phyloP scores from a whole-genome alignment of 2,113 vertebrate species.

The Sceloporus tristichus region DNA sequence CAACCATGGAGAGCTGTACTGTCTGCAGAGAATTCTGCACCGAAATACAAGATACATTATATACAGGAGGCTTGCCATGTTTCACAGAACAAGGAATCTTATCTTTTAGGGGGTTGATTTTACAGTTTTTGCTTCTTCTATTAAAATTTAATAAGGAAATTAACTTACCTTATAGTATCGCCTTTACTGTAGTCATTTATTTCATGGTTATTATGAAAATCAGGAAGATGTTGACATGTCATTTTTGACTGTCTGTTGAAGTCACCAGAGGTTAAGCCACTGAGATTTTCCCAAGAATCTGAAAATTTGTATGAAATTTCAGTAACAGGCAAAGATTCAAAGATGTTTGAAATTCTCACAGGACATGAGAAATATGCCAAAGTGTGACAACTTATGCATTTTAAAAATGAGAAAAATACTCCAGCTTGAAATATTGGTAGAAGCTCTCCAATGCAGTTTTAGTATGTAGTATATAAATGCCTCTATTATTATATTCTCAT shows the following conservation, averaged over 20 bases:
- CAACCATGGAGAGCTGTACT: not conserved
- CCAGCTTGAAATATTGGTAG: not conserved
- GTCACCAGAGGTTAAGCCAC: conserved; percentile 27
- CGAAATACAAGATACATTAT: not conserved
- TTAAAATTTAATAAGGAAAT: not conserved
- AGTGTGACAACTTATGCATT: not conserved
- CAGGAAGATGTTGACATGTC: not conserved
- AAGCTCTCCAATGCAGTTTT: conserved; percentile 7
- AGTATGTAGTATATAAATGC: not conserved
- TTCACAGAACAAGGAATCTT: not conserved
- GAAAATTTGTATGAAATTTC: conserved; percentile 48
- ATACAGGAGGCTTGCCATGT: not conserved
- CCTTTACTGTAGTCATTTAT: not conserved
- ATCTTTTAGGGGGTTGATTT: not conserved
- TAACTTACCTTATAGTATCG: conserved; percentile 51
- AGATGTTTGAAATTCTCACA: not conserved
- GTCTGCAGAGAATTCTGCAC: not conserved
- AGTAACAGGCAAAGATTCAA: conserved; percentile 26
- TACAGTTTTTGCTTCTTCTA: not conserved
- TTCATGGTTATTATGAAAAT: conserved; percentile 6
- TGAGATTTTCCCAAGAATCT: conserved; percentile 41
- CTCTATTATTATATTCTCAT: not conserved
- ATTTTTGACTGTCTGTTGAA: conserved; percentile 18
- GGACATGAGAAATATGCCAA: not conserved
- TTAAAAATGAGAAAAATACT: not conserved